Evolutionary conservation across 2,113 vertebrate species (phyloP).

Genomic region (Pycnonotus jocosus): DNA sequence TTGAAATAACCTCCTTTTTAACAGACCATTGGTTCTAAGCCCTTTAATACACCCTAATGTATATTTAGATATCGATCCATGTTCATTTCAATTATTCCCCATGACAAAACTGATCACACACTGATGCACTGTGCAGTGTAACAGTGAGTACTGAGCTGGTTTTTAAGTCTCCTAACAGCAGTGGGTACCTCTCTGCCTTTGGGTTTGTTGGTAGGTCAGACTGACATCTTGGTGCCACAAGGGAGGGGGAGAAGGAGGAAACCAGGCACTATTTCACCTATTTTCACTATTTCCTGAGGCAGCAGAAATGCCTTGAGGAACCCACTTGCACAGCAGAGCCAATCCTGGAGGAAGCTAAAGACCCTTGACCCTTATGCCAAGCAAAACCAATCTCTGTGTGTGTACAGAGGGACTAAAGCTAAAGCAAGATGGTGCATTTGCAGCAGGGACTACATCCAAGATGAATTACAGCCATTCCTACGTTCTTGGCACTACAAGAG

Average conservation of each 20-base stretch:
- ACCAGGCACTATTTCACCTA: not conserved
- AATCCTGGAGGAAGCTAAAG: not conserved
- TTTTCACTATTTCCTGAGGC: not conserved
- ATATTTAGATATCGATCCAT: not conserved
- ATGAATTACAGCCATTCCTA: constrained; percentile 5
- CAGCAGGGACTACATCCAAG: constrained; percentile 7
- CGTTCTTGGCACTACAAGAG: not conserved
- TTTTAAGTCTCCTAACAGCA: not conserved
- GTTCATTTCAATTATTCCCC: not conserved
- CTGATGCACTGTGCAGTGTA: not conserved
- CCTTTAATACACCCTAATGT: not conserved
- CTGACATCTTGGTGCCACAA: not conserved
- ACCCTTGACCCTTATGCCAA: not conserved
- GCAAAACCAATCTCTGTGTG: not conserved
- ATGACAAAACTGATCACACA: not conserved
- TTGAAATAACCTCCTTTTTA: constrained; percentile 3
- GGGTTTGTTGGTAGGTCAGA: not conserved
- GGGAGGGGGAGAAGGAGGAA: not conserved
- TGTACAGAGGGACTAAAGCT: not conserved
- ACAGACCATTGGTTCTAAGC: not conserved
- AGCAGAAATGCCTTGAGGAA: not conserved
- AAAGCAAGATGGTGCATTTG: not conserved
- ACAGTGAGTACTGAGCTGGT: not conserved
- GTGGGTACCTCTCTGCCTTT: not conserved
- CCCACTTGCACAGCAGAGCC: not conserved